A percentile compares a stretch with the other conserved stretches of the same genome.
Conservation (phyloP, 2,797 vertebrate species). For the Taeniopygia guttata region DNA sequence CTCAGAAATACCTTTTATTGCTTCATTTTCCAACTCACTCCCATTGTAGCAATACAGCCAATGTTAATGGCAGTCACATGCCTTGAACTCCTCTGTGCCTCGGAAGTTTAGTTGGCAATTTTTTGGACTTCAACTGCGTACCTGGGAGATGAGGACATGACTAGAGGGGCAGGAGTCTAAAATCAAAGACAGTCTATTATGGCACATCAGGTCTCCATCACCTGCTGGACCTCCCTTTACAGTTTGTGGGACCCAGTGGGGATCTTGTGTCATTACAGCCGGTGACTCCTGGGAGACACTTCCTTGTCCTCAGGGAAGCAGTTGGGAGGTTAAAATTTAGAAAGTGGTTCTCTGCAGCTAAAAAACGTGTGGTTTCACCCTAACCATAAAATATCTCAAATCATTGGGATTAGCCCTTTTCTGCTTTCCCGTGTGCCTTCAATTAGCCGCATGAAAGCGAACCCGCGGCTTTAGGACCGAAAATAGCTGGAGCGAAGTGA, state of each 20-base stretch:
- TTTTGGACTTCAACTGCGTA: background rate
- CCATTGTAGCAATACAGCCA: background rate
- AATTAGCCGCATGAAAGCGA: conserved; percentile 82
- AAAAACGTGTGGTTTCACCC: conserved; percentile 75
- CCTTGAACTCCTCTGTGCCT: background rate
- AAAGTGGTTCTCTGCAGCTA: conserved; percentile 64
- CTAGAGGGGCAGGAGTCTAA: background rate
- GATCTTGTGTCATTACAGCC: background rate
- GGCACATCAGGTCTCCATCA: background rate
- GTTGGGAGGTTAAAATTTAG: conserved; percentile 58
- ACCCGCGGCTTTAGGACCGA: conserved; percentile 77
- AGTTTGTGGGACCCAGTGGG: rapidly evolving
- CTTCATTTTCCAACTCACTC: background rate
- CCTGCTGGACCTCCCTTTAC: background rate
- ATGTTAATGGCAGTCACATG: background rate
- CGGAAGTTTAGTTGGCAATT: background rate
- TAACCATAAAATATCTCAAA: conserved; percentile 70
- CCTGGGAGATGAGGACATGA: background rate
- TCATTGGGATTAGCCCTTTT: conserved; percentile 76
- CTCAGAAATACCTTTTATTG: background rate
- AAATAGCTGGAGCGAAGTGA: conserved; percentile 81
- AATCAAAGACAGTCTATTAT: background rate
- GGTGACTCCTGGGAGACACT: background rate
- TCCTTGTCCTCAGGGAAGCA: conserved; percentile 27
- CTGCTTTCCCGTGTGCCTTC: conserved; percentile 82